Evolutionary conservation across 2,797 vertebrate species (phyloP).

Genomic region (Australoheros facetus): DNA sequence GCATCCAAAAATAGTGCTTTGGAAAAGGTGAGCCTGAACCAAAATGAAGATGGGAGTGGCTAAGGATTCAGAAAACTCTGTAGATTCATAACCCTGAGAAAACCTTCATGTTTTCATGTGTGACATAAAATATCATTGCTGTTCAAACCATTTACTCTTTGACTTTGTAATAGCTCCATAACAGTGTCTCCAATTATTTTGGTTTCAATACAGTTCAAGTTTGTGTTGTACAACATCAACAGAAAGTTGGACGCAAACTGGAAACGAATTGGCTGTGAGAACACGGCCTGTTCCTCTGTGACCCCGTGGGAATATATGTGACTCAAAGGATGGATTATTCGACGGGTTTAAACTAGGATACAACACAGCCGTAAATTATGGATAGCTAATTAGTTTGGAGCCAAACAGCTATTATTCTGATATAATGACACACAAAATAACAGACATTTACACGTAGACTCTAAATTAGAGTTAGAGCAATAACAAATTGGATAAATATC

Average conservation of each 20-base stretch:
- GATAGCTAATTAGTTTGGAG: neutral
- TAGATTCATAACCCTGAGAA: neutral
- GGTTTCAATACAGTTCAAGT: neutral
- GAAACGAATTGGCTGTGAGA: neutral
- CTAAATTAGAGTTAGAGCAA: neutral
- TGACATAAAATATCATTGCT: neutral
- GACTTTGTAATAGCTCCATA: neutral
- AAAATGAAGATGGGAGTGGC: neutral
- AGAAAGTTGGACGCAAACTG: neutral
- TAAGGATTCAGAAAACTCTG: neutral
- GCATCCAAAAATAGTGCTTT: neutral
- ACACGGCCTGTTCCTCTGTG: neutral
- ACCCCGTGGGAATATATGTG: neutral
- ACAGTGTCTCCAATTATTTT: neutral
- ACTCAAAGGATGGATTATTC: neutral
- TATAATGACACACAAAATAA: conserved; percentile 1
- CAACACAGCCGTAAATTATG: neutral
- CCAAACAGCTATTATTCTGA: neutral
- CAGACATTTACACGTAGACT: neutral
- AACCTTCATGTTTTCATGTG: neutral
- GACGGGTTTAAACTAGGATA: neutral
- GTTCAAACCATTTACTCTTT: neutral
- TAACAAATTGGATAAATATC: neutral
- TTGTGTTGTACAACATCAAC: neutral
- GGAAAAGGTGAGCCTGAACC: neutral